A percentile compares a stretch with the other conserved stretches of the same genome.
Evolutionary conservation across 2,113 vertebrate species (phyloP).

Genomic region (Sebastes schlegelii): DNA sequence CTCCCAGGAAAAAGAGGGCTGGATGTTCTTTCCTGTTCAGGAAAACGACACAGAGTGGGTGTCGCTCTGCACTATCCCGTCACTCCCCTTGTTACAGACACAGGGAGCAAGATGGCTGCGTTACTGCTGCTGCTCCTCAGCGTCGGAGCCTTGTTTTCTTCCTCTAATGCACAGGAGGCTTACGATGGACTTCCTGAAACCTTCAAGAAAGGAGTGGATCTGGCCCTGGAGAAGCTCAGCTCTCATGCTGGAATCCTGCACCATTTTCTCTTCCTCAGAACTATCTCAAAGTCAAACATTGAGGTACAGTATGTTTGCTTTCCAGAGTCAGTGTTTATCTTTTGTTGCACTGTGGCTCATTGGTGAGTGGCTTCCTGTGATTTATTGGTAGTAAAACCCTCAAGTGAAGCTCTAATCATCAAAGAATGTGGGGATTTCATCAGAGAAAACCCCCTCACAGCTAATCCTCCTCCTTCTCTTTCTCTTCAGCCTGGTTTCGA

Average conservation of each 20-base stretch:
- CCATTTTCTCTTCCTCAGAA: constrained; percentile 79
- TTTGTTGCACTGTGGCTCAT: background rate
- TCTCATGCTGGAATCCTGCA: constrained; percentile 61
- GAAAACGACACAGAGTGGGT: constrained; percentile 10
- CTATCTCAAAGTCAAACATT: constrained; percentile 49
- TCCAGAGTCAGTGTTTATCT: background rate
- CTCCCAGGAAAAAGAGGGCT: constrained; percentile 25
- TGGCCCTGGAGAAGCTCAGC: constrained; percentile 74
- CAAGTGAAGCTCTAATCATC: background rate
- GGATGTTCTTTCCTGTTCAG: constrained; percentile 30
- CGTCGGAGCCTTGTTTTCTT: constrained; percentile 26
- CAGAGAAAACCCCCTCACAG: background rate
- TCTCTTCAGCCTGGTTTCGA: constrained; percentile 74
- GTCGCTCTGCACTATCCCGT: background rate
- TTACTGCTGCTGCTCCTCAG: constrained; percentile 55
- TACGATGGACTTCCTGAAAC: constrained; percentile 63
- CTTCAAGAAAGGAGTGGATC: constrained; percentile 77
- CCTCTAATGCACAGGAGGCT: constrained; percentile 38
- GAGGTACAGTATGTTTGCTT: constrained; percentile 61
- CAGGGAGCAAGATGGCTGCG: constrained; percentile 67
- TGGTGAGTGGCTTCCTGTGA: background rate
- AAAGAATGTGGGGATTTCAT: background rate
- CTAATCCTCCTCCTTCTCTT: background rate
- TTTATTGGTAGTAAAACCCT: background rate
- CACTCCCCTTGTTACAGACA: constrained; percentile 6